phyloP scores from a whole-genome alignment of 2,113 vertebrate species.

The Eurypyga helias region DNA sequence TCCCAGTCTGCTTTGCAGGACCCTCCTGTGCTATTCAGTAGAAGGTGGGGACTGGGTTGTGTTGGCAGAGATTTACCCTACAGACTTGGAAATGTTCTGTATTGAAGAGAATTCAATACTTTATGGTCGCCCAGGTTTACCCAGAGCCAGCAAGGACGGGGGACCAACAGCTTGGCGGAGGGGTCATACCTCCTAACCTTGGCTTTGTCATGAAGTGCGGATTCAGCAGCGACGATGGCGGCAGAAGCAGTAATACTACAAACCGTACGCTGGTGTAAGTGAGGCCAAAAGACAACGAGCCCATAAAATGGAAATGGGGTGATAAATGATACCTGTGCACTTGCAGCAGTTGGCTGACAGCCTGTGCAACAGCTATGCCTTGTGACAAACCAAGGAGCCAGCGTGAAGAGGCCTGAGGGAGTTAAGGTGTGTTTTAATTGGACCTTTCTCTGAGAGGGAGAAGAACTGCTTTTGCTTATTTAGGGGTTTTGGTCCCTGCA shows the following conservation, averaged over 20 bases:
- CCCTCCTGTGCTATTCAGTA: neutral
- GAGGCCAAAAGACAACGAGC: neutral
- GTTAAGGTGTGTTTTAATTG: neutral
- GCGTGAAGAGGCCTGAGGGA: neutral
- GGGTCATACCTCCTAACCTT: rapidly evolving
- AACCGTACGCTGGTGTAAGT: neutral
- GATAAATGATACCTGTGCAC: neutral
- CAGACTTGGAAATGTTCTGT: neutral
- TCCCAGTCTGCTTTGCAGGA: neutral
- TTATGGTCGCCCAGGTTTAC: neutral
- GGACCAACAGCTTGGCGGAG: neutral
- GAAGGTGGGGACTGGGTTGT: neutral
- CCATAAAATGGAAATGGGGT: neutral
- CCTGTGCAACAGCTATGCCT: neutral
- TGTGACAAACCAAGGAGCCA: neutral
- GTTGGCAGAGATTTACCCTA: neutral
- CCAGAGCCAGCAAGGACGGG: neutral
- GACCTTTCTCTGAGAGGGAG: neutral
- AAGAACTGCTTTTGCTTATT: neutral
- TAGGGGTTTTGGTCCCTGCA: neutral
- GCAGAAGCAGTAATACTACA: neutral
- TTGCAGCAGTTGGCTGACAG: neutral
- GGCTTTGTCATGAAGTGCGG: neutral
- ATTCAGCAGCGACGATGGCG: neutral
- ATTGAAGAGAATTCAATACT: neutral